These are phyloP conservation scores for Pseudomyrmex concolor DNA, from an alignment of 1,140 invertebrate genomes.

Conservation along the genomic window DNA sequence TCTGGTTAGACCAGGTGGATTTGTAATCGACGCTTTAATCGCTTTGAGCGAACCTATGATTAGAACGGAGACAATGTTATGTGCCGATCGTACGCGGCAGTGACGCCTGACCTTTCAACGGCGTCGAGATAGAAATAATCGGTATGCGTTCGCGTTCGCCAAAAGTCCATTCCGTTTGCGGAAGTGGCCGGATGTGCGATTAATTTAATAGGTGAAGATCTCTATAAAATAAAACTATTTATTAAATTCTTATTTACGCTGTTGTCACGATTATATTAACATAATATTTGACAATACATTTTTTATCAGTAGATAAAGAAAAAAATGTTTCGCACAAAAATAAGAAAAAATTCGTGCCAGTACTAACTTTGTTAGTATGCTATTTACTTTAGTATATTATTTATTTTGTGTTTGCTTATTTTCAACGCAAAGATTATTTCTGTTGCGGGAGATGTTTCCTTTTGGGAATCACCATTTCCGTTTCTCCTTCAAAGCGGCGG, in stretches of 20 bases:
- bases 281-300: too few species aligned
- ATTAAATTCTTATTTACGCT: too few species aligned
- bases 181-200: slow-evolving; percentile 3
- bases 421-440: not conserved
- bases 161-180: slow-evolving; percentile 24
- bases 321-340: too few species aligned
- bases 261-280: too few species aligned
- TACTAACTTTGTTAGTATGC: too few species aligned
- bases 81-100: not conserved
- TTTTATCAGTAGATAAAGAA: too few species aligned
- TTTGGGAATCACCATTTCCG: not conserved
- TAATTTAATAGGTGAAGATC: not conserved
- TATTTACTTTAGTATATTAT: too few species aligned
- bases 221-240: not conserved
- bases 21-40: slow-evolving; percentile 40
- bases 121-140: slow-evolving; percentile 52
- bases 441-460: too few species aligned
- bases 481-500: slow-evolving; percentile 24
- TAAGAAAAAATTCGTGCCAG: too few species aligned
- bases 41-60: slow-evolving; percentile 38
- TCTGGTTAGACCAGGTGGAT: slow-evolving; percentile 56
- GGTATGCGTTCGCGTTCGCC: slow-evolving; percentile 46
- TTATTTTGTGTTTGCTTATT: too few species aligned
- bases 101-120: slow-evolving; percentile 50
- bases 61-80: slow-evolving; percentile 49